Conservation (phyloP, 2,888 invertebrate species). For the Luperina testacea region DNA sequence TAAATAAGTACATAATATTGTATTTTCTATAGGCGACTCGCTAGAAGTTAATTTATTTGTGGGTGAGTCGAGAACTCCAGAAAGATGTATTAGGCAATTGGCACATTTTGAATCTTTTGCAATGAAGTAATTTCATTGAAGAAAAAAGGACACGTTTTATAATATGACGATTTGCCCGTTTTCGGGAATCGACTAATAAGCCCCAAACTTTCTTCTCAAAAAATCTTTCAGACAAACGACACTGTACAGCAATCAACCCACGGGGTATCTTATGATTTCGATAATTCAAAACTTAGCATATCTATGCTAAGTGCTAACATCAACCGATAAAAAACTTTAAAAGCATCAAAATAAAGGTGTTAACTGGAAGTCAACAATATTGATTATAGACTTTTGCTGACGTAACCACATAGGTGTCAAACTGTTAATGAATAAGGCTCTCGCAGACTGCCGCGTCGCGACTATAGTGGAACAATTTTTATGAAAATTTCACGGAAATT, state of each 20-base stretch:
- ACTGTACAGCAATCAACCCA: not conserved
- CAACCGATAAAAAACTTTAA: not conserved
- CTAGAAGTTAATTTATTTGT: too few relatives aligned
- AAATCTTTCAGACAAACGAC: not conserved
- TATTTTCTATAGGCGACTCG: too few relatives aligned
- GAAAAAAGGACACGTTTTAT: too few relatives aligned
- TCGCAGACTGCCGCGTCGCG: not conserved
- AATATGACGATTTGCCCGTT: too few relatives aligned
- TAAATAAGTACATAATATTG: too few relatives aligned
- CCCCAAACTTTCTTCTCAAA: not conserved
- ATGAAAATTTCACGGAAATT: not conserved
- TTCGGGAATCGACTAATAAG: too few relatives aligned
- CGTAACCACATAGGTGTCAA: slow-evolving; percentile 19
- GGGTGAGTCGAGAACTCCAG: too few relatives aligned
- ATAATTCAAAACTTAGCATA: too few relatives aligned
- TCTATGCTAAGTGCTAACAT: not conserved
- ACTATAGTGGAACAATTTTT: not conserved
- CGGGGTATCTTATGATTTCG: not conserved
- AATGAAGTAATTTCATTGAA: too few relatives aligned
- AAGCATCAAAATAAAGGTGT: not conserved
- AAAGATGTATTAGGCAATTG: too few relatives aligned
- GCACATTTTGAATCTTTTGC: too few relatives aligned
- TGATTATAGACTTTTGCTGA: slow-evolving; percentile 15
- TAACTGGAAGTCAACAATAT: slow-evolving; percentile 11
- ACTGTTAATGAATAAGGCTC: slow-evolving; percentile 22